phyloP scores from a whole-genome alignment of 2,113 vertebrate species.

The Brienomyrus brachyistius region DNA sequence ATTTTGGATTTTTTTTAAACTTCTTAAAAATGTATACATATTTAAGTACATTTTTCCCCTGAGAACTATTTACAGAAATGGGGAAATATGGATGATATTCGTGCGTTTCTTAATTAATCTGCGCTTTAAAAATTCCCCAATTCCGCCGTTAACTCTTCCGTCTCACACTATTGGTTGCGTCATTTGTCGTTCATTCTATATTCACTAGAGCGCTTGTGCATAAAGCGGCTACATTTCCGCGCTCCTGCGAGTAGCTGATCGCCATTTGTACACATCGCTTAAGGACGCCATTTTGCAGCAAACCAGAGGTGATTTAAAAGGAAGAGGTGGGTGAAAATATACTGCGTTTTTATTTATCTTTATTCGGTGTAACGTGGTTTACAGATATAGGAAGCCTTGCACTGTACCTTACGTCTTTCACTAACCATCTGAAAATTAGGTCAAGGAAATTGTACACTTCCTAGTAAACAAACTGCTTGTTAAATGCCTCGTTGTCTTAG shows the following conservation, averaged over 20 bases:
- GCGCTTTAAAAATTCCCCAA: not conserved
- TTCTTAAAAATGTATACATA: not conserved
- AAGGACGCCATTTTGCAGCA: slow-evolving; percentile 21
- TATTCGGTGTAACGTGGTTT: not conserved
- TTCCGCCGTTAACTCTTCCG: not conserved
- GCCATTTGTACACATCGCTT: not conserved
- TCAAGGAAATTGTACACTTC: not conserved
- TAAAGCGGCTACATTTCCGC: slow-evolving; percentile 14
- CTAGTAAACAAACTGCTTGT: not conserved
- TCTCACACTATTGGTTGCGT: not conserved
- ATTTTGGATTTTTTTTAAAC: not conserved
- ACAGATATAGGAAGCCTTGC: not conserved
- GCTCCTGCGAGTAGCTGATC: not conserved
- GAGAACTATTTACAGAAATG: not conserved
- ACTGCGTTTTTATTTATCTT: not conserved
- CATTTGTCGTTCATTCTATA: not conserved
- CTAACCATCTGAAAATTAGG: not conserved
- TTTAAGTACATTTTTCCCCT: not conserved
- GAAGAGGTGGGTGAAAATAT: slow-evolving; percentile 10
- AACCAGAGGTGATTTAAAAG: not conserved
- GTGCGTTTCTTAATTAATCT: not conserved
- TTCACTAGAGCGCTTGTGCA: not conserved
- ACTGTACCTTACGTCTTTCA: not conserved
- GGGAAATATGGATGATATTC: not conserved
- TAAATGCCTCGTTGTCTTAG: not conserved